Percentiles rank a stretch among this genome's conserved stretches.
Evolutionary conservation across 2,888 invertebrate species (phyloP).

Genomic region (Stenolophus ochropezus): DNA sequence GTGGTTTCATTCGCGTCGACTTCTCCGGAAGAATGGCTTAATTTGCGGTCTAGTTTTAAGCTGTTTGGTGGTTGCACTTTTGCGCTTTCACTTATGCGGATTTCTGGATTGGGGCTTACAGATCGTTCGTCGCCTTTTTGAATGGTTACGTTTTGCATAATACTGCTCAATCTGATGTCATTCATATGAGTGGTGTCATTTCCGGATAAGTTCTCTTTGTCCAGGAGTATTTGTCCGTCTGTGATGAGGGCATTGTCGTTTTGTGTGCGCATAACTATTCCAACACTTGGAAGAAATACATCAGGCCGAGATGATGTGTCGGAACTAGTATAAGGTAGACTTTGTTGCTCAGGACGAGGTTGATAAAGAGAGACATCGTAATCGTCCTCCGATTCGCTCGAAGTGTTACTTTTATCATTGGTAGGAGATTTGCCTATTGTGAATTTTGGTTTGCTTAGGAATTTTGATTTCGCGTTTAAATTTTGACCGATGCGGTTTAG

Average conservation of each 20-base stretch:
- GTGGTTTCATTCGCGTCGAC: constrained; percentile 73
- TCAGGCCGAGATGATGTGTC: constrained; percentile 60
- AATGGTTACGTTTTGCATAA: constrained; percentile 71
- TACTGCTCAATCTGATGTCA: constrained; percentile 71
- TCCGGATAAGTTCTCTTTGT: constrained; percentile 69
- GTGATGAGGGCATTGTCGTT: constrained; percentile 20
- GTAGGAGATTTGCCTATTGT: constrained; percentile 74
- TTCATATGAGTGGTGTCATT: constrained; percentile 68
- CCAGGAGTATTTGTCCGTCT: constrained; percentile 63
- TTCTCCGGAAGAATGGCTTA: constrained; percentile 83
- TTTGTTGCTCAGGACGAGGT: constrained; percentile 67
- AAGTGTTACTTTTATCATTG: constrained; percentile 74
- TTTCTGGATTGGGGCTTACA: constrained; percentile 78
- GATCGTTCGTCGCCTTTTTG: constrained; percentile 57
- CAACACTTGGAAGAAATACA: constrained; percentile 79
- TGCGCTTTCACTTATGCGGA: constrained; percentile 73
- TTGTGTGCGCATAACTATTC: constrained; percentile 77
- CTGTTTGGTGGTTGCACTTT: constrained; percentile 76
- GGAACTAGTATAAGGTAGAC: constrained; percentile 28
- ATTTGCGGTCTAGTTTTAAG: constrained; percentile 77
- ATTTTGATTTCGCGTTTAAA: constrained; percentile 77
- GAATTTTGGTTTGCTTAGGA: constrained; percentile 71
- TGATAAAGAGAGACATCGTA: constrained; percentile 78
- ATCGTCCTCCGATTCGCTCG: constrained; percentile 80
- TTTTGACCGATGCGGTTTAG: constrained; percentile 83